Conservation (phyloP, 2,888 invertebrate genomes). For the Agrenia bidenticulata region DNA sequence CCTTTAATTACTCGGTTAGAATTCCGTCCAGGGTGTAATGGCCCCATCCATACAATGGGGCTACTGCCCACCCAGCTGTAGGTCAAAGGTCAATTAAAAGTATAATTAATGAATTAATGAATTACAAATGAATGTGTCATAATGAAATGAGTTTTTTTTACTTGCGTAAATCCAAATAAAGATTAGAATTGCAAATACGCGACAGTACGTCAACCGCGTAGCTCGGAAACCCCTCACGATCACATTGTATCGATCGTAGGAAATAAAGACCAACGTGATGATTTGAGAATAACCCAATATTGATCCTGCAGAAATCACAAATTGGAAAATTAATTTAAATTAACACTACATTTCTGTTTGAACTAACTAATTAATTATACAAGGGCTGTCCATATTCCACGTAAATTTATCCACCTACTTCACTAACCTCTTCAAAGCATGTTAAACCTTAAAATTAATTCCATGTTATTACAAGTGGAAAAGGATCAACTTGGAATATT, state of each 20-base stretch:
- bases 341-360: too few relatives aligned
- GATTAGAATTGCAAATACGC: constrained; percentile 55
- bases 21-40: constrained; percentile 47
- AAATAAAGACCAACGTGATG: constrained; percentile 57
- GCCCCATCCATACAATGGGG: constrained; percentile 58
- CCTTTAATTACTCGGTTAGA: constrained; percentile 38
- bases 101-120: too few relatives aligned
- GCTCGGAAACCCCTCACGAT: constrained; percentile 54
- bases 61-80: constrained; percentile 55
- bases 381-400: too few relatives aligned
- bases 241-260: constrained; percentile 58
- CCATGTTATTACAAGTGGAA: too few relatives aligned
- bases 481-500: too few relatives aligned
- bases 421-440: too few relatives aligned
- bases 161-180: constrained; percentile 58
- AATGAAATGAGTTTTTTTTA: too few relatives aligned
- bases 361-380: too few relatives aligned
- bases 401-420: too few relatives aligned
- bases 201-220: constrained; percentile 33
- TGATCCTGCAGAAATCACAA: constrained; percentile 53
- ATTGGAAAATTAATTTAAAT: background rate
- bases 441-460: too few relatives aligned
- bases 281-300: constrained; percentile 58
- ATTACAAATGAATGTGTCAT: too few relatives aligned
- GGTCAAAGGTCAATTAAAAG: too few relatives aligned